Base-by-base conservation (phyloP, 2,888 invertebrate genomes). In the Myathropa florea region DNA sequence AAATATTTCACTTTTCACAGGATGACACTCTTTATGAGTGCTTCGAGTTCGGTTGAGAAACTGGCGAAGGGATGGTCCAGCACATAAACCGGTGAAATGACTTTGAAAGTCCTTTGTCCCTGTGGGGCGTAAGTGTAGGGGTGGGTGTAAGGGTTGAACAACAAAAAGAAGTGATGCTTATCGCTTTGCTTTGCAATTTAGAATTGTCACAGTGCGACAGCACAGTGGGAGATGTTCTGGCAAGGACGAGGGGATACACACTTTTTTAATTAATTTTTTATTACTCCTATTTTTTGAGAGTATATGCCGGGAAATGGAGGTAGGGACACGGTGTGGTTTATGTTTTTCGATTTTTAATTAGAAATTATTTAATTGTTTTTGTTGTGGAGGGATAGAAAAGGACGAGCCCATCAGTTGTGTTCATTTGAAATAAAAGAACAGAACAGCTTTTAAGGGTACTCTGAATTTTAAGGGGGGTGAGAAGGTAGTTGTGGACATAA, bases 171-270 rank as follows among this genome's bases (percentile, higher is more conserved):
- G 60, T n/a, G 60, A 60, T 60, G 30, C 60, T 60, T 60, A 60
- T 60, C 60, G 60, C 60, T 60, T 26, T 28, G 60, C 18, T 30
- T 60, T 60, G 30, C 28, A 60, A 60, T 60, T 60, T 28, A 60
- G 60, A 60, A 60, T 18, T 60, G 60, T 60, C 60, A 60, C 60
- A 60, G 57, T 24, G n/a, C n/a, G n/a, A n/a, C n/a, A n/a, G n/a
- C n/a, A n/a, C n/a, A n/a, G 46, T n/a, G 46, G 18, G 46, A 39
- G 46, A 18, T 46, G 46, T 46, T 18, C 46, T 46, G n/a, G 18
- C n/a, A 4, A 18, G n/a, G 39, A 46, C 18, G 6, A n/a, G 39
- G n/a, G 4, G 18, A 18, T 18, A 46, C 39, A 18, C 46, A 18
- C 4, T 18, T 4, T 46, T 46, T 46, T 46, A 46, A 46, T 46